Evolutionary conservation across 37 sponge, comb jelly and placozoan genomes (phyloP).

Genomic region (Ephydatia muelleri): DNA sequence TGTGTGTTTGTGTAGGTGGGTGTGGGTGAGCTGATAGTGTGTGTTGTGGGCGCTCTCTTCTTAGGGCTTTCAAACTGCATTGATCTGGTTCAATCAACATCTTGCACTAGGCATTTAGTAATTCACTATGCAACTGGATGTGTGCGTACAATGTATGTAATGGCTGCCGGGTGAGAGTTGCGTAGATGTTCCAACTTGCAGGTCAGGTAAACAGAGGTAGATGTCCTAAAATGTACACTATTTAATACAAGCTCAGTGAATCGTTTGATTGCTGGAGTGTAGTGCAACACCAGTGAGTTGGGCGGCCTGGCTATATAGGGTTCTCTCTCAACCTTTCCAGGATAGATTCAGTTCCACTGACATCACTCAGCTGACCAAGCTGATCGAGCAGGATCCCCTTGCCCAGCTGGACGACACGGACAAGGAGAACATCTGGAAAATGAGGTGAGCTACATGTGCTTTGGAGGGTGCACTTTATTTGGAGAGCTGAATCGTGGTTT

Average conservation of each 20-base stretch:
- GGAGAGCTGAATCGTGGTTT: not conserved
- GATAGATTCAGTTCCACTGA: slow-evolving; percentile 20
- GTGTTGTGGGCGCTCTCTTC: too few species aligned
- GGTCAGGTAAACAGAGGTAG: too few species aligned
- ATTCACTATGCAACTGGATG: too few species aligned
- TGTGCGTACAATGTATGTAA: too few species aligned
- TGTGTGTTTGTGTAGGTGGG: not conserved
- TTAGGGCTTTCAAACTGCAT: too few species aligned
- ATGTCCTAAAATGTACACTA: not conserved
- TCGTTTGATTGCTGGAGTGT: not conserved
- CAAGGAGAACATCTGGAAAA: slow-evolving; percentile 79
- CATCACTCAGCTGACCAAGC: slow-evolving; percentile 47
- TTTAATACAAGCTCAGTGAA: not conserved
- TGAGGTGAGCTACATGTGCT: slow-evolving; percentile 51
- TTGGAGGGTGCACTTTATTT: not conserved
- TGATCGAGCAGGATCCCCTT: slow-evolving; percentile 84
- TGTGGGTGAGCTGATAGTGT: not conserved
- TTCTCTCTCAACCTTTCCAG: slow-evolving; percentile 4
- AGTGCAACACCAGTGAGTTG: not conserved
- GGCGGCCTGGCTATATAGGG: not conserved
- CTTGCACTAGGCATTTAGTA: too few species aligned
- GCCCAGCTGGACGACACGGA: slow-evolving; percentile 87
- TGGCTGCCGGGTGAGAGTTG: too few species aligned
- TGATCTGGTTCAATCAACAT: too few species aligned
- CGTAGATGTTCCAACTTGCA: too few species aligned